phyloP scores from a whole-genome alignment of 1,140 invertebrate species.

The Nephila pilipes region DNA sequence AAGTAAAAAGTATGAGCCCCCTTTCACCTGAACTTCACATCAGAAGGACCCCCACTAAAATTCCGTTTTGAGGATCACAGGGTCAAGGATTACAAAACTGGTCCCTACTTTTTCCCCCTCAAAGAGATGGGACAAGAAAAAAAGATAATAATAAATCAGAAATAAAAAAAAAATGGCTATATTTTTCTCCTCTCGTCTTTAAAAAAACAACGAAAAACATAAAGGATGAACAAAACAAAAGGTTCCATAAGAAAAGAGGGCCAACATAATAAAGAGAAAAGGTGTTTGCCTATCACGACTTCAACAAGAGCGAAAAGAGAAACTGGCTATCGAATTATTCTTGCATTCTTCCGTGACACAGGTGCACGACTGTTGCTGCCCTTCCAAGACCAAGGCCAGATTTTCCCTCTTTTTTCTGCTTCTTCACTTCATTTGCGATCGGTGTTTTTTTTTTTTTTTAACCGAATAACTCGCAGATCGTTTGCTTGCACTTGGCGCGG shows the following conservation, averaged over 20 bases:
- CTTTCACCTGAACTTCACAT: slow-evolving; percentile 9
- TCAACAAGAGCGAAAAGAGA: neutral
- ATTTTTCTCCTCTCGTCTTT: neutral
- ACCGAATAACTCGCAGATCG: neutral
- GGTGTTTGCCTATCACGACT: neutral
- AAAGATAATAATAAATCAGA: neutral
- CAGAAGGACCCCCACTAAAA: neutral
- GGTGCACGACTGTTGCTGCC: slow-evolving; percentile 59
- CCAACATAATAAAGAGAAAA: neutral
- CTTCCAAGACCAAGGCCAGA: neutral
- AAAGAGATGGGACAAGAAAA: neutral
- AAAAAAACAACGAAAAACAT: neutral
- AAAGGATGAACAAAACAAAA: slow-evolving; percentile 31
- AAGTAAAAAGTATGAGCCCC: neutral
- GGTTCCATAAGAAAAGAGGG: neutral
- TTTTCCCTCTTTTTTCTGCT: slow-evolving; percentile 5
- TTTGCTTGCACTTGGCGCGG: neutral
- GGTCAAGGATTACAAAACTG: slow-evolving; percentile 56
- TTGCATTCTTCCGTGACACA: slow-evolving; percentile 61
- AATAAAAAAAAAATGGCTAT: slow-evolving; percentile 27
- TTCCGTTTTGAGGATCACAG: neutral
- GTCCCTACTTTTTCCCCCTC: slow-evolving; percentile 1
- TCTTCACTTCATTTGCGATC: slow-evolving; percentile 8
- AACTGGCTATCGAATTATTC: slow-evolving; percentile 60
- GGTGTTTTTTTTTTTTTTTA: neutral